phyloP scores from a whole-genome alignment of 2,113 vertebrate genomes.

The Pangasianodon hypophthalmus region DNA sequence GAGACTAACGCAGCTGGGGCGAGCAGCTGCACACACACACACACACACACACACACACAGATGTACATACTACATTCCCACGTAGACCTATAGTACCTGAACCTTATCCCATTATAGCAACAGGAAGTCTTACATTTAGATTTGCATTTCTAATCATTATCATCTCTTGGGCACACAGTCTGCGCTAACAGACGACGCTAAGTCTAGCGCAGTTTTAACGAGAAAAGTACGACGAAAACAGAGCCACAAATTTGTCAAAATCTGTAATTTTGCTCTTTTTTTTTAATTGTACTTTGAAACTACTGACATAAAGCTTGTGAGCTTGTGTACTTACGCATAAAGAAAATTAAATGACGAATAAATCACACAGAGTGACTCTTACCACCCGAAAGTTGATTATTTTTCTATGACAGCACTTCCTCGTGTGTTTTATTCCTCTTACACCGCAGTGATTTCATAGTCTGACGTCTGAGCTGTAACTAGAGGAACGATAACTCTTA shows the following conservation, averaged over 20 bases:
- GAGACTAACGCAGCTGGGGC: constrained; percentile 31
- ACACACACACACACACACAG: constrained; percentile 2
- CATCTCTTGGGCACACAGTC: too few species aligned
- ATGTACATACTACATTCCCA: neutral
- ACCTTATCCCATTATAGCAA: neutral
- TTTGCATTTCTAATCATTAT: neutral
- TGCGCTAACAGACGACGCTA: too few species aligned
- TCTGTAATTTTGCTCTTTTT: too few species aligned
- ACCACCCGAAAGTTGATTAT: neutral
- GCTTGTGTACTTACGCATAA: too few species aligned
- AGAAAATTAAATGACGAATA: neutral
- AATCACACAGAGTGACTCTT: neutral
- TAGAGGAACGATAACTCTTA: neutral
- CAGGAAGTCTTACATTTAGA: neutral
- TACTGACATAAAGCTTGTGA: too few species aligned
- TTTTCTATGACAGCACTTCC: neutral
- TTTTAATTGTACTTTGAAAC: too few species aligned
- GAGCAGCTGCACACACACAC: neutral
- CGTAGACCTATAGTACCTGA: neutral
- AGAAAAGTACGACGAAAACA: too few species aligned
- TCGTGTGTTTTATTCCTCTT: neutral
- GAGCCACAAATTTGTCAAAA: too few species aligned
- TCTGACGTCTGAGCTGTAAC: neutral
- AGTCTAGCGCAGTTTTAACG: too few species aligned
- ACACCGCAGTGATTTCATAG: neutral